Conservation (phyloP, 2,113 vertebrate species). For the Noctilio leporinus region DNA sequence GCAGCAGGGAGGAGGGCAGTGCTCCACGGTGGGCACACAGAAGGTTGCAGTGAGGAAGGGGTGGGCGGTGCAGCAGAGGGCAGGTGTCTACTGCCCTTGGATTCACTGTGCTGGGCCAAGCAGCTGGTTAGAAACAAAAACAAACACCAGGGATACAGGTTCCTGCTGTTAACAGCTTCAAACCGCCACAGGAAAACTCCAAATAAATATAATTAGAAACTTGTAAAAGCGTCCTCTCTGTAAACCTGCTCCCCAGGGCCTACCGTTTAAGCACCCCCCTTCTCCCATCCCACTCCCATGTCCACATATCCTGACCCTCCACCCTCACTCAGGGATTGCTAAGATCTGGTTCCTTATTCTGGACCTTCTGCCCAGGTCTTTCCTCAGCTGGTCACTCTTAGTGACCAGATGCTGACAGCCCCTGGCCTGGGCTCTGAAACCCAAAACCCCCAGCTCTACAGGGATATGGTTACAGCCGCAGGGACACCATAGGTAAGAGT, state of each 20-base stretch:
- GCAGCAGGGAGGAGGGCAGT: background rate
- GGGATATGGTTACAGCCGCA: background rate
- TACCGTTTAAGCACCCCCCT: background rate
- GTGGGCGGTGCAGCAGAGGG: background rate
- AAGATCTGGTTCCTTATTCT: background rate
- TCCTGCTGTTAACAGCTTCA: slow-evolving; percentile 72
- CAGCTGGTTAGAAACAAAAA: slow-evolving; percentile 72
- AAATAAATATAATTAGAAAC: slow-evolving; percentile 74
- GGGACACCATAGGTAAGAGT: background rate
- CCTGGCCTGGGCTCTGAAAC: background rate
- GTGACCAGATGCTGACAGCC: background rate
- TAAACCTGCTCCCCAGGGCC: slow-evolving; percentile 58
- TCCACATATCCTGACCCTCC: background rate
- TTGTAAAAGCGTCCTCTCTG: slow-evolving; percentile 64
- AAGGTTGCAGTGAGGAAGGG: background rate
- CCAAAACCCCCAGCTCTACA: background rate
- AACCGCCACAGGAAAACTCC: slow-evolving; percentile 67
- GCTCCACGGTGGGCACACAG: background rate
- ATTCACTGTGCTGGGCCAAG: slow-evolving; percentile 44
- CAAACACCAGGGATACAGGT: slow-evolving; percentile 65
- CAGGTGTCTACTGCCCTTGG: slow-evolving; percentile 60
- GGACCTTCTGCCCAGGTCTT: background rate
- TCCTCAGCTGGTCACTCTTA: background rate
- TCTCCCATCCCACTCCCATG: background rate
- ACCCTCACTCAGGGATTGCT: background rate